Evolutionary conservation across 2,888 invertebrate species (phyloP).

Genomic region (Herminia tarsipennalis): DNA sequence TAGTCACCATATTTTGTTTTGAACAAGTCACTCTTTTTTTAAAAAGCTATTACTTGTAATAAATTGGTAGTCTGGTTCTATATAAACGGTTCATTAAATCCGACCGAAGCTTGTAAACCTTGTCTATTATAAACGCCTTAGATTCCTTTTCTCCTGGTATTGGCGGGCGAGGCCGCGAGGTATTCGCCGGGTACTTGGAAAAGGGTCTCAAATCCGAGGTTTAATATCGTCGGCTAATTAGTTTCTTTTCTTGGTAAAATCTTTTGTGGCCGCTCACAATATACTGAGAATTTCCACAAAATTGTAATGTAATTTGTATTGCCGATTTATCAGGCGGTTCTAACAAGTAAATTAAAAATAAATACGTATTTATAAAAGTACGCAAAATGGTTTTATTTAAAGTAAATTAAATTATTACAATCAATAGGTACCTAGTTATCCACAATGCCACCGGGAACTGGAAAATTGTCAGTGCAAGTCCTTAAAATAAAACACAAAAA

Average conservation of each 20-base stretch:
- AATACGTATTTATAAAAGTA: no score
- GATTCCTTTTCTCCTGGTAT: slow-evolving; percentile 36
- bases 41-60: slow-evolving; percentile 10
- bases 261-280: slow-evolving; percentile 32
- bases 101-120: slow-evolving; percentile 29
- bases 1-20: slow-evolving; percentile 14
- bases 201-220: slow-evolving; percentile 44
- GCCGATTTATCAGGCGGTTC: not conserved
- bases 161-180: slow-evolving; percentile 25
- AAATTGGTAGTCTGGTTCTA: slow-evolving; percentile 21
- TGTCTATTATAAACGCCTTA: slow-evolving; percentile 41
- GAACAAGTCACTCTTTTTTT: no score
- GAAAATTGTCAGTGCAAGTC: no score
- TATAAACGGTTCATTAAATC: slow-evolving; percentile 41
- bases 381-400: no score
- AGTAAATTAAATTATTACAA: no score
- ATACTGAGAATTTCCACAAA: slow-evolving; percentile 20
- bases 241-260: slow-evolving; percentile 42
- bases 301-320: slow-evolving; percentile 18
- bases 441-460: no score
- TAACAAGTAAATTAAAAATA: no score
- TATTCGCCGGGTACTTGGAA: slow-evolving; percentile 36
- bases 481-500: no score
- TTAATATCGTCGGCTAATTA: slow-evolving; percentile 47
- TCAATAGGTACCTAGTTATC: no score